A percentile compares a stretch with the other conserved stretches of the same genome.
Evolutionary conservation across 2,113 vertebrate genomes (phyloP).

Genomic region (Triplophysa tibetana): DNA sequence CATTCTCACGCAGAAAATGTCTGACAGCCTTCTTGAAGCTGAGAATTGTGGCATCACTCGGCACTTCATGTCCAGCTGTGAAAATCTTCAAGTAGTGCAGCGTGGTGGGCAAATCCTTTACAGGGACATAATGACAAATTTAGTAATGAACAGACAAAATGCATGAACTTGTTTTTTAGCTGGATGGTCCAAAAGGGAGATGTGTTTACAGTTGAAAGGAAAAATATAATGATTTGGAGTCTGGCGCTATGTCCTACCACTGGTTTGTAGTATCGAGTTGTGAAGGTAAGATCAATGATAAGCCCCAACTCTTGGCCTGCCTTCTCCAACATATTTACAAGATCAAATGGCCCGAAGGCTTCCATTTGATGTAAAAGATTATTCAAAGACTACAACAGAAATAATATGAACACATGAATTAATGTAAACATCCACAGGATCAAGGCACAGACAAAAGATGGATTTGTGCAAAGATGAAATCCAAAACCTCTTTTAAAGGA

Average conservation of each 20-base stretch:
- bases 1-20: constrained; percentile 78
- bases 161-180: neutral
- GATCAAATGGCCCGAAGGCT: constrained; percentile 79
- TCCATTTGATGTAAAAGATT: constrained; percentile 64
- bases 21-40: constrained; percentile 79
- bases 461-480: neutral
- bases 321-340: constrained; percentile 72
- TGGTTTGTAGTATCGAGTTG: constrained; percentile 80
- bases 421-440: neutral
- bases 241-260: constrained; percentile 67
- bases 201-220: neutral
- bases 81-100: constrained; percentile 80
- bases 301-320: constrained; percentile 82
- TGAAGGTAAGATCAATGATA: constrained; percentile 87
- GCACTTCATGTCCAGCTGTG: constrained; percentile 82
- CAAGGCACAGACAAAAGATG: neutral
- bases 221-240: neutral
- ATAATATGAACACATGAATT: neutral
- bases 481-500: constrained; percentile 79
- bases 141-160: neutral
- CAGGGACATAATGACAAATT: constrained; percentile 9
- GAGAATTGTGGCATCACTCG: constrained; percentile 71
- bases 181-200: neutral
- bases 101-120: constrained; percentile 80
- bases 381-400: constrained; percentile 71